phyloP scores from a whole-genome alignment of 2,888 invertebrate species.

The Drosophila siamana region DNA sequence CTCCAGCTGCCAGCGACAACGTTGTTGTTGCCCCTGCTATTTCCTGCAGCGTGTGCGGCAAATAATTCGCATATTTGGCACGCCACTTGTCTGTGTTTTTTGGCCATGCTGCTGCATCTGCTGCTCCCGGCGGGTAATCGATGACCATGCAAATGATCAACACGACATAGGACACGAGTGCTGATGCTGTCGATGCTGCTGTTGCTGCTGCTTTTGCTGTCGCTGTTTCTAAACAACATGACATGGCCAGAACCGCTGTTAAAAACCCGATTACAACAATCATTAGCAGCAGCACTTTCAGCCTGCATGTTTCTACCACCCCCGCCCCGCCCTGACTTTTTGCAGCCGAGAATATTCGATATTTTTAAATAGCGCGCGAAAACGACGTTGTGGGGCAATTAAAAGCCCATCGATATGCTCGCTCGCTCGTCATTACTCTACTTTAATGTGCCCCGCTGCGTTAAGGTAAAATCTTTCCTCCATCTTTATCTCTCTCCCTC shows the following conservation, averaged over 20 bases:
- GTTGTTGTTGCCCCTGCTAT: slow-evolving; percentile 25
- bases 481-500: background rate
- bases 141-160: slow-evolving; percentile 72
- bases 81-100: slow-evolving; percentile 64
- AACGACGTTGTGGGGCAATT: slow-evolving; percentile 46
- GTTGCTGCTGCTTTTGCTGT: slow-evolving; percentile 30
- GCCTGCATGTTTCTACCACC: slow-evolving; percentile 3
- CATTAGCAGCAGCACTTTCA: slow-evolving; percentile 46
- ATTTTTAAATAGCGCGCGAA: background rate
- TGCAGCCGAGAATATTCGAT: background rate
- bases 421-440: slow-evolving; percentile 6
- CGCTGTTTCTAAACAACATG: slow-evolving; percentile 63
- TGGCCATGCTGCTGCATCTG: slow-evolving; percentile 39
- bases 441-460: slow-evolving; percentile 46
- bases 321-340: too few species aligned
- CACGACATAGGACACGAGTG: slow-evolving; percentile 21
- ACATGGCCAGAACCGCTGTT: slow-evolving; percentile 47
- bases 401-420: slow-evolving; percentile 42
- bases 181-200: slow-evolving; percentile 1
- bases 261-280: slow-evolving; percentile 61
- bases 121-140: slow-evolving; percentile 60
- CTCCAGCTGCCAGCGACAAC: background rate
- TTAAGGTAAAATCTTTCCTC: slow-evolving; percentile 31
- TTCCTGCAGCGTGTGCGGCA: slow-evolving; percentile 56
- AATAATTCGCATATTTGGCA: slow-evolving; percentile 77